Evolutionary conservation across 2,113 vertebrate species (phyloP).

Genomic region (Synchiropus splendidus): DNA sequence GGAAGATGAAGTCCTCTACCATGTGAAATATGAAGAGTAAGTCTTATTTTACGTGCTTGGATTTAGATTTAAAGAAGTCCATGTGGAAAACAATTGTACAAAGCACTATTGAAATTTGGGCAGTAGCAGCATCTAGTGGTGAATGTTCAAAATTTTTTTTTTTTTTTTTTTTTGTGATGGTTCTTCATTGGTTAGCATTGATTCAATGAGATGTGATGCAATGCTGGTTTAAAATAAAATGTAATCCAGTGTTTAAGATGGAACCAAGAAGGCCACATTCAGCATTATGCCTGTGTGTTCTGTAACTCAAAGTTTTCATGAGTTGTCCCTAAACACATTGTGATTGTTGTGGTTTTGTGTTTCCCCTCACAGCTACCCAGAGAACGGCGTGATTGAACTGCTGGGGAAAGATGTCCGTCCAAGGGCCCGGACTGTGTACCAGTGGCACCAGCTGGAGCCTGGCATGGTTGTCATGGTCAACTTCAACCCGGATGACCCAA

Average conservation of each 20-base stretch:
- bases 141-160: neutral
- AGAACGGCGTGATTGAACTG: conserved; percentile 81
- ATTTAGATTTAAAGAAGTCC: too few relatives aligned
- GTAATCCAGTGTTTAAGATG: too few relatives aligned
- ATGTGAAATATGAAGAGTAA: conserved; percentile 96
- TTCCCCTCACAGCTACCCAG: conserved; percentile 75
- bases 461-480: conserved; percentile 93
- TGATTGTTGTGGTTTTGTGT: too few relatives aligned
- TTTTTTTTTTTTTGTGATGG: rapidly evolving
- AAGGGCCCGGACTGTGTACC: conserved; percentile 76
- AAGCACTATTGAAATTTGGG: too few relatives aligned
- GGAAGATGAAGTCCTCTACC: conserved; percentile 72
- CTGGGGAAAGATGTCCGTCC: conserved; percentile 75
- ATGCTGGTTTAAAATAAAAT: too few relatives aligned
- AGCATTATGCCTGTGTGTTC: too few relatives aligned
- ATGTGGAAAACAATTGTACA: too few relatives aligned
- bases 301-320: too few relatives aligned
- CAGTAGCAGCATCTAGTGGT: too few relatives aligned
- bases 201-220: too few relatives aligned
- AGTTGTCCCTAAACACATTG: too few relatives aligned
- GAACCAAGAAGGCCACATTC: too few relatives aligned
- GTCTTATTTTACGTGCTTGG: conserved; percentile 43
- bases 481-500: conserved; percentile 87
- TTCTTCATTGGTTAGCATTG: neutral
- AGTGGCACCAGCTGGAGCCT: conserved; percentile 84